phyloP scores from a whole-genome alignment of 1,140 invertebrate species.

The Drosophila arawakana region DNA sequence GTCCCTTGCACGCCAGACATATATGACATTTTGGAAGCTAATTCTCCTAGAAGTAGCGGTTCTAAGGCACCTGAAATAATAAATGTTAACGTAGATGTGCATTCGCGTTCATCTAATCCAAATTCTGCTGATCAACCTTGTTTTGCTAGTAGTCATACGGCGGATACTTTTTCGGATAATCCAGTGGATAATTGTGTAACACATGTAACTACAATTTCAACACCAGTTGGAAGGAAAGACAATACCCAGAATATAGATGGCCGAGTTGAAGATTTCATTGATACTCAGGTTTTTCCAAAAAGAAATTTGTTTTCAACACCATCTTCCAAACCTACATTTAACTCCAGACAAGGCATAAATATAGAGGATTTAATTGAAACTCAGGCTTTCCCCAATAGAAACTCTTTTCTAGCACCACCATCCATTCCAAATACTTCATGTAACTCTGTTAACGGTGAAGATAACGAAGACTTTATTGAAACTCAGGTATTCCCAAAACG shows the following conservation, averaged over 20 bases:
- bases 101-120: constrained; percentile 19
- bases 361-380: constrained; percentile 51
- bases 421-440: neutral
- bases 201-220: constrained; percentile 6
- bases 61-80: constrained; percentile 6
- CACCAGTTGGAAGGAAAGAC: neutral
- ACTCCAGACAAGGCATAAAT: neutral
- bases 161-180: constrained; percentile 32
- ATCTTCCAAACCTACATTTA: neutral
- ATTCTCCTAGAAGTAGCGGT: neutral
- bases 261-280: neutral
- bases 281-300: constrained; percentile 2
- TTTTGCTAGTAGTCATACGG: constrained; percentile 44
- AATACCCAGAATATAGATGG: neutral
- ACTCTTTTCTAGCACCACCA: neutral
- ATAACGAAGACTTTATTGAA: neutral
- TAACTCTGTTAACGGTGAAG: neutral
- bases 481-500: neutral
- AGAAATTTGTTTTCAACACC: neutral
- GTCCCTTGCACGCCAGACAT: constrained; percentile 51
- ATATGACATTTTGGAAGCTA: constrained; percentile 30
- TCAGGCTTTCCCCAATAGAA: constrained; percentile 29
- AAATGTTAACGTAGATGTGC: neutral
- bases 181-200: constrained; percentile 1
- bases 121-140: constrained; percentile 22